Evolutionary conservation across 2,888 invertebrate species (phyloP).

Genomic region (Chouioia cunea): DNA sequence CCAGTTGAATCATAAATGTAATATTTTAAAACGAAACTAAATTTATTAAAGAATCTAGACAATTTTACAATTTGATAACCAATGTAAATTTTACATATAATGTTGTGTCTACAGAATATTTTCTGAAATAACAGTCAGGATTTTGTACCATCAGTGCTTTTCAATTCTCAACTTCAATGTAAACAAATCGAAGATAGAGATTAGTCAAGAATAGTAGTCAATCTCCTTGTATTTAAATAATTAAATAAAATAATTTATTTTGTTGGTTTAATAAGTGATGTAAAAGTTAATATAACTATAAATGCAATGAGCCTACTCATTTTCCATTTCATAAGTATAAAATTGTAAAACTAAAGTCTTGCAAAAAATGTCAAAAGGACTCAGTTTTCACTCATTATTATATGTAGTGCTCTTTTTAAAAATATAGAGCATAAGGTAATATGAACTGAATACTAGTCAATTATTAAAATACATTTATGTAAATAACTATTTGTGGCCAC

Average conservation of each 20-base stretch:
- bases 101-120: conserved; percentile 34
- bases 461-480: conserved; percentile 23
- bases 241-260: not conserved
- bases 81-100: conserved; percentile 32
- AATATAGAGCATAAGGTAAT: conserved; percentile 32
- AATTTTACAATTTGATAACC: conserved; percentile 16
- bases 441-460: conserved; percentile 28
- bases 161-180: conserved; percentile 23
- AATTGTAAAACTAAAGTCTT: conserved; percentile 23
- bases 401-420: conserved; percentile 28
- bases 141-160: conserved; percentile 27
- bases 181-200: conserved; percentile 19
- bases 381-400: conserved; percentile 23
- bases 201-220: conserved; percentile 28
- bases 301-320: conserved; percentile 24
- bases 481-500: conserved; percentile 38
- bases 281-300: conserved; percentile 30
- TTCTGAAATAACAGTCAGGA: conserved; percentile 25
- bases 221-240: conserved; percentile 19
- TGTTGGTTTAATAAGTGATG: conserved; percentile 11
- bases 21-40: conserved; percentile 14
- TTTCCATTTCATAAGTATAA: conserved; percentile 2
- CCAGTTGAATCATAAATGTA: conserved; percentile 10
- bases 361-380: not conserved
- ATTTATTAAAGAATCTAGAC: conserved; percentile 21